Percentiles rank a stretch among this genome's conserved stretches.
Conservation (phyloP, 2,113 vertebrate genomes). For the Melanerpes aurifrons region DNA sequence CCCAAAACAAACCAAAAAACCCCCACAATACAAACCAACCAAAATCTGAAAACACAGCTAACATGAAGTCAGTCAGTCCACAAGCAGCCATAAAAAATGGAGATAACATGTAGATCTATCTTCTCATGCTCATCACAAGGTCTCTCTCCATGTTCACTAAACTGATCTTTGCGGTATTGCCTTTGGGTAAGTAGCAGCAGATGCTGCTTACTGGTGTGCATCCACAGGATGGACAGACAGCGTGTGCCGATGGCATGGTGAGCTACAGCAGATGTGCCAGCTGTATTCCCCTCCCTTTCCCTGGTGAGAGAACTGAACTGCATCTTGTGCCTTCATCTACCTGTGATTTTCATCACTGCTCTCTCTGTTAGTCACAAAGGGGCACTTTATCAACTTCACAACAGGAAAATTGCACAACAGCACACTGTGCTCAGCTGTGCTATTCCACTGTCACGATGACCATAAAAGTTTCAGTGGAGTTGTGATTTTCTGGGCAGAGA, state of each 20-base stretch:
- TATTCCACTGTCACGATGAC: constrained; percentile 15
- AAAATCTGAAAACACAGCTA: background rate
- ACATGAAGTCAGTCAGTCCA: background rate
- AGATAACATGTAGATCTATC: background rate
- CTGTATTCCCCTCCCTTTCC: background rate
- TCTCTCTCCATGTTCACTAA: background rate
- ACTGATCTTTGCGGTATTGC: background rate
- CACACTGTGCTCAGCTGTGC: background rate
- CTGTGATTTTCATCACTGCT: background rate
- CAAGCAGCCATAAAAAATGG: background rate
- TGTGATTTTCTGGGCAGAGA: constrained; percentile 45
- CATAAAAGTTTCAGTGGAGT: background rate
- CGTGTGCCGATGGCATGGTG: accelerated
- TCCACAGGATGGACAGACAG: background rate
- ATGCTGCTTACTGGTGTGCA: accelerated
- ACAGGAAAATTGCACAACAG: background rate
- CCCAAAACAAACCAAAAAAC: too few species aligned
- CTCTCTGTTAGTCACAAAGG: background rate
- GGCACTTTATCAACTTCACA: background rate
- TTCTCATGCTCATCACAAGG: background rate
- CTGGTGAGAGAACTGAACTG: background rate
- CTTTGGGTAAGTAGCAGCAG: background rate
- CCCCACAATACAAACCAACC: background rate
- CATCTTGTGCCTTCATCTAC: background rate
- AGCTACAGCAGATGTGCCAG: background rate